Evolutionary conservation across 2,797 vertebrate species (phyloP).

Genomic region (Gallinago stenura): DNA sequence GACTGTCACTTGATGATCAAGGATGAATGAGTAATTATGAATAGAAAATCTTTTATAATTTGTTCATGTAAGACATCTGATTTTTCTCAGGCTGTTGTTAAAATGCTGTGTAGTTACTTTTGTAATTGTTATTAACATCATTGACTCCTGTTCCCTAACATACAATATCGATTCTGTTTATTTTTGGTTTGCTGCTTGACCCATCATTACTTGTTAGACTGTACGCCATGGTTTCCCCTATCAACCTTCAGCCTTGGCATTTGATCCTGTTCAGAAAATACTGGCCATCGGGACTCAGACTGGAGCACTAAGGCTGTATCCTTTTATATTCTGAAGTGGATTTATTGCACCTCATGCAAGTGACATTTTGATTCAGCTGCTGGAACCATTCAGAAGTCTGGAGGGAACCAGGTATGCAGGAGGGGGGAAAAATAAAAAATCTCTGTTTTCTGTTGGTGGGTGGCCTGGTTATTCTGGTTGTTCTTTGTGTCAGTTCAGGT

Average conservation of each 20-base stretch:
- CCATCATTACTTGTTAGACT: constrained; percentile 82
- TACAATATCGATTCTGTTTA: constrained; percentile 46
- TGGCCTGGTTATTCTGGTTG: background rate
- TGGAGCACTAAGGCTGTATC: constrained; percentile 97
- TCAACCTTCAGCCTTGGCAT: constrained; percentile 96
- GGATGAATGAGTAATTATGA: background rate
- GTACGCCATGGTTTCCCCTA: constrained; percentile 98
- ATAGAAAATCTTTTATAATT: background rate
- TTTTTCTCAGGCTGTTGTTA: background rate
- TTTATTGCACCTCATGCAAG: background rate
- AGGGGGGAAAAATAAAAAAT: background rate
- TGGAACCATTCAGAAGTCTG: background rate
- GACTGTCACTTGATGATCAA: background rate
- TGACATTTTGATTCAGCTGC: background rate
- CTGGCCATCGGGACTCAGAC: constrained; percentile 94
- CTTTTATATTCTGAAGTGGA: constrained; percentile 80
- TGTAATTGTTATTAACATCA: background rate
- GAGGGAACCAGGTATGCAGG: constrained; percentile 19
- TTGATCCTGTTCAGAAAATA: constrained; percentile 99
- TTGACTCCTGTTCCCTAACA: constrained; percentile 31
- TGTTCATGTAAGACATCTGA: background rate
- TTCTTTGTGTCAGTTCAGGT: background rate
- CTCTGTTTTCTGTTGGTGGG: background rate
- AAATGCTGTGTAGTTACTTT: background rate
- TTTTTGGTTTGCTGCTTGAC: constrained; percentile 49